phyloP scores from a whole-genome alignment of 64 coral and sea anemone species.

The Acropora yongei region DNA sequence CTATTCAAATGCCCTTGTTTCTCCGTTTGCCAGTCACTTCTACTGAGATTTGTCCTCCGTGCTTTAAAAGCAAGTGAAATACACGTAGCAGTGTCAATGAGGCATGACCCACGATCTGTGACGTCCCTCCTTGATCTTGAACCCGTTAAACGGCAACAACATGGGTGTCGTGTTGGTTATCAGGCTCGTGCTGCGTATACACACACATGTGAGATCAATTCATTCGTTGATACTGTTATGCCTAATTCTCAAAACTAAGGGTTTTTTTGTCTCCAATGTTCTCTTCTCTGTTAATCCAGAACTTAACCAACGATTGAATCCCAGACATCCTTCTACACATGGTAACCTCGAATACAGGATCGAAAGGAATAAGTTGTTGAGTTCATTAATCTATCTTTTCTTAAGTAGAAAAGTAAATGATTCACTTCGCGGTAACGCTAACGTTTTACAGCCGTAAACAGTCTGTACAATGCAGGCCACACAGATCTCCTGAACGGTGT shows the following conservation, averaged over 20 bases:
- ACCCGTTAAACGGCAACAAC: too few relatives aligned
- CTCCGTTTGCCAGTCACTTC: too few relatives aligned
- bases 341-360: constrained; percentile 57
- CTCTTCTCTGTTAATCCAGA: background rate
- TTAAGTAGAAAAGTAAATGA: background rate
- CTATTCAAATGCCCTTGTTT: too few relatives aligned
- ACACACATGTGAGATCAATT: constrained; percentile 10
- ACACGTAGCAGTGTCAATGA: too few relatives aligned
- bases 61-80: too few relatives aligned
- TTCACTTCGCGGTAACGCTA: background rate
- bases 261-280: background rate
- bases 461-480: constrained; percentile 39
- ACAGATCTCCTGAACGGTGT: constrained; percentile 51
- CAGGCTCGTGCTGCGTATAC: constrained; percentile 5
- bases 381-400: background rate
- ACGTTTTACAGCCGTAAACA: constrained; percentile 28
- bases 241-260: constrained; percentile 20
- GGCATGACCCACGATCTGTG: too few relatives aligned
- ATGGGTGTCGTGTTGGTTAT: too few relatives aligned
- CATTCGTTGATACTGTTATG: constrained; percentile 44
- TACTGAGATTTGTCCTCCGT: too few relatives aligned
- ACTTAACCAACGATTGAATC: constrained; percentile 36
- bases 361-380: constrained; percentile 11
- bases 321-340: constrained; percentile 27
- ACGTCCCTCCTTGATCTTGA: too few relatives aligned